phyloP scores from a whole-genome alignment of 2,888 invertebrate species.

The Scaptodrosophila latifasciaeformis region DNA sequence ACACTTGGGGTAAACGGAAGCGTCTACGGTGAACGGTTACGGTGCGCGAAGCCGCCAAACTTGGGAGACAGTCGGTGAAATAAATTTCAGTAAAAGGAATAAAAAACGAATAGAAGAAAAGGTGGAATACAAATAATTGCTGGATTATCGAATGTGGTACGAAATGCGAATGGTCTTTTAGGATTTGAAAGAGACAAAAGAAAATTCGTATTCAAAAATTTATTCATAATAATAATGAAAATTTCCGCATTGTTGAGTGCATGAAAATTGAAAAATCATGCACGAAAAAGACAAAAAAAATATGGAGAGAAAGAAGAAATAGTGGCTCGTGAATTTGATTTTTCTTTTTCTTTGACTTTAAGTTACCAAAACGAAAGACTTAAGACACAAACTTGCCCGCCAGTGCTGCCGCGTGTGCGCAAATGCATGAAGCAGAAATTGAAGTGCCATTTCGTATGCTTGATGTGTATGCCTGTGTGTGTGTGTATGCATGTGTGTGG shows the following conservation, averaged over 20 bases:
- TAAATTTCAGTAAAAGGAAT: slow-evolving; percentile 18
- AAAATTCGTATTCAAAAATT: no score
- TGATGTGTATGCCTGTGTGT: slow-evolving; percentile 12
- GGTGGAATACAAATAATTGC: slow-evolving; percentile 55
- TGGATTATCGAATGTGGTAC: no score
- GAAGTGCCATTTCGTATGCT: slow-evolving; percentile 3
- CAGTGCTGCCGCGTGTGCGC: slow-evolving; percentile 42
- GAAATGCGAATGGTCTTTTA: no score
- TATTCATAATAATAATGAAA: background rate
- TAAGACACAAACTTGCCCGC: slow-evolving; percentile 56
- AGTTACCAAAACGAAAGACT: slow-evolving; percentile 48
- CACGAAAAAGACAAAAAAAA: slow-evolving; percentile 14
- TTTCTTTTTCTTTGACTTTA: background rate
- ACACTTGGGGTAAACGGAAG: slow-evolving; percentile 60
- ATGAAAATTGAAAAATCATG: slow-evolving; percentile 2
- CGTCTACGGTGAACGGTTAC: slow-evolving; percentile 28
- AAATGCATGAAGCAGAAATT: slow-evolving; percentile 42
- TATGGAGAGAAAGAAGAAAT: slow-evolving; percentile 11
- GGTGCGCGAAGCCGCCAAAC: slow-evolving; percentile 47
- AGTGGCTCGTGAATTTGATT: slow-evolving; percentile 5
- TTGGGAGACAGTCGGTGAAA: slow-evolving; percentile 40
- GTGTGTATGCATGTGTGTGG: background rate
- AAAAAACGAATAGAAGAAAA: slow-evolving; percentile 33
- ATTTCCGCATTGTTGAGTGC: slow-evolving; percentile 24
- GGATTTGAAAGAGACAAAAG: no score